A percentile compares a stretch with the other conserved stretches of the same genome.
Evolutionary conservation across 2,113 vertebrate genomes (phyloP).

Genomic region (Nibea albiflora): DNA sequence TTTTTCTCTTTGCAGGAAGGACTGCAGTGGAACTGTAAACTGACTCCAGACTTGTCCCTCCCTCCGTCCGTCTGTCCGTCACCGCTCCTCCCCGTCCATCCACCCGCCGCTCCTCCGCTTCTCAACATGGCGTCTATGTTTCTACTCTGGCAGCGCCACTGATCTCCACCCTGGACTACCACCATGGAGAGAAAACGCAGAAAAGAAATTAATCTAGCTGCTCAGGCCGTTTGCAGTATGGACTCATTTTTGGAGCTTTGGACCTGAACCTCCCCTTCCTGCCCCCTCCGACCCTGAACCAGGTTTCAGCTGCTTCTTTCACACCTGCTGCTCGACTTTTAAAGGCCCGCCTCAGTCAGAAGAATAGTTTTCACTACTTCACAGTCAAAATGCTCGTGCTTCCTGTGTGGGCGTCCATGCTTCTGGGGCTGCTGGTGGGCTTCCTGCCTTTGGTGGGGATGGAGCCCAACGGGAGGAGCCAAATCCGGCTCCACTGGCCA

Average conservation of each 20-base stretch:
- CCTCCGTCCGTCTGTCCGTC: neutral
- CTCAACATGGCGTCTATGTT: constrained; percentile 72
- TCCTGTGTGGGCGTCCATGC: constrained; percentile 84
- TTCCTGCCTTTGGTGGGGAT: constrained; percentile 87
- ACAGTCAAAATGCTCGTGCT: constrained; percentile 63
- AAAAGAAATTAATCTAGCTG: constrained; percentile 93
- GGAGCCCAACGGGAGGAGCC: constrained; percentile 73
- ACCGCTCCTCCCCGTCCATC: neutral
- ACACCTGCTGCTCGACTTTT: constrained; percentile 12
- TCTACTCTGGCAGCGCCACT: constrained; percentile 70
- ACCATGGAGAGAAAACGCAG: constrained; percentile 98
- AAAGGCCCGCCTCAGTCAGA: constrained; percentile 64
- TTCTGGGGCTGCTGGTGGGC: constrained; percentile 87
- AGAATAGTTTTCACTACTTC: neutral
- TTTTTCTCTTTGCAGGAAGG: neutral
- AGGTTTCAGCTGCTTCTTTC: constrained; percentile 43
- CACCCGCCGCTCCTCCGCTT: constrained; percentile 3
- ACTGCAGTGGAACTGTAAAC: neutral
- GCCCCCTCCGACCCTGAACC: constrained; percentile 27
- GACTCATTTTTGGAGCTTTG: constrained; percentile 82
- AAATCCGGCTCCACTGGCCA: constrained; percentile 48
- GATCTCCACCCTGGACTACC: constrained; percentile 71
- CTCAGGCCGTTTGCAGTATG: constrained; percentile 71
- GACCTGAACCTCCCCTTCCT: constrained; percentile 74
- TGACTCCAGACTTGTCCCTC: neutral